These are phyloP conservation scores for Chrysolina americana DNA, from an alignment of 2,888 invertebrate genomes.

Conservation along the genomic window DNA sequence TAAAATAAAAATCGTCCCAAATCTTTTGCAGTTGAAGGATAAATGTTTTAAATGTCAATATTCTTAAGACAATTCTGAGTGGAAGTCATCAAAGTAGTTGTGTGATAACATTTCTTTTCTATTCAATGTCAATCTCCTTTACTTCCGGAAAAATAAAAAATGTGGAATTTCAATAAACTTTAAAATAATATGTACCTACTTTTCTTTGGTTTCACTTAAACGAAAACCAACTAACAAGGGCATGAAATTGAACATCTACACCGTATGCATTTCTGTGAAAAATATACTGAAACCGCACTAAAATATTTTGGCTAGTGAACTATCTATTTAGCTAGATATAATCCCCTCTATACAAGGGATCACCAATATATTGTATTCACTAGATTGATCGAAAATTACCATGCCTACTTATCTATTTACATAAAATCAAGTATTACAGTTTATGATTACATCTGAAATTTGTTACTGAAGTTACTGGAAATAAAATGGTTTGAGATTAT, in stretches of 20 bases:
- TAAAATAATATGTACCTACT: no score
- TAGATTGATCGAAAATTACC: slow-evolving; percentile 60
- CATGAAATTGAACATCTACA: background rate
- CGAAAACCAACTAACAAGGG: background rate
- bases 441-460: slow-evolving; percentile 51
- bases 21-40: no score
- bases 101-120: no score
- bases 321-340: slow-evolving; percentile 60
- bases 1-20: no score
- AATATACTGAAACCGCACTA: slow-evolving; percentile 35
- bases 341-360: slow-evolving; percentile 66
- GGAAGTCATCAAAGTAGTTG: no score
- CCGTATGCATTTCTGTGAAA: slow-evolving; percentile 26
- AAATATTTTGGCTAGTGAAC: slow-evolving; percentile 65
- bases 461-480: slow-evolving; percentile 51
- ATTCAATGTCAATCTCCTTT: no score
- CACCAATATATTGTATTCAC: slow-evolving; percentile 56
- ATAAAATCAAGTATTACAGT: slow-evolving; percentile 51
- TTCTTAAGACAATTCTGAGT: no score
- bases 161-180: no score
- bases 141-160: no score
- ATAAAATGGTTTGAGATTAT: slow-evolving; percentile 54
- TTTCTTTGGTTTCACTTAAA: background rate
- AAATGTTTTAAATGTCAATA: no score
- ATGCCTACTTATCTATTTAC: slow-evolving; percentile 60